Base-by-base conservation (phyloP, 2,113 vertebrate species). In the Pteruthius melanotis region DNA sequence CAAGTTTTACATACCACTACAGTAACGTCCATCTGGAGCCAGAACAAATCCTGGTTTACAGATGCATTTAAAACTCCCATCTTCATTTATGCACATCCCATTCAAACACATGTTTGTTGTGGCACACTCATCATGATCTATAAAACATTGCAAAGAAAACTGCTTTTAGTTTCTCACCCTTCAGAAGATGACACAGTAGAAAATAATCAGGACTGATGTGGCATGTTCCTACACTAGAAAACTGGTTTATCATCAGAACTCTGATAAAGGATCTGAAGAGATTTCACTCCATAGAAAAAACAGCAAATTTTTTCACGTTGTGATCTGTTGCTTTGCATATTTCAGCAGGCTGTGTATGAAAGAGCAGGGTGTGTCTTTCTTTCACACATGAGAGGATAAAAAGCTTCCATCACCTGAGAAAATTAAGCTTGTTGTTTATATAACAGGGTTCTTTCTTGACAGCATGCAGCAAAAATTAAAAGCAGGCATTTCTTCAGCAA, bases 1-100 rank as follows among this genome's bases (percentile, higher is more conserved):
- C 75, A 37, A 17, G 9, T 71, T 88, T 30, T 78, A 96, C 96
- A 27, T 97, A 98, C 98, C 98, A 63, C 96, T 97, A 71, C 98
- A 98, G 84, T 98, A 98, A 60, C 96, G 97, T 2, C 98, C 98
- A 83, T 97, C 98, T 57, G 97, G 90, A 87, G 97, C 96, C 63
- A 98, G 90, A 52, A 96, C 92, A 97, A 98, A 98, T 54, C 98
- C 98, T 45, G 97, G 98, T 92, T 98, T 98, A 82, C 98, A 98
- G 70, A 98, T 97, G 85, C 98, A 98, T 93, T 98, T 98, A 79
- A 98, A 98, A 90, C 98, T 98, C 21, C 98, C 98, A 66, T 98
- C 98, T 76, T 98, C 98, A 45, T 98, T 98, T 96, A 98, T 98
- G 85, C 98, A 98, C 98, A 98, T 98, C 52, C 98, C 98, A 78